Conservation (phyloP, 2,797 vertebrate species). For the Erethizon dorsatum region DNA sequence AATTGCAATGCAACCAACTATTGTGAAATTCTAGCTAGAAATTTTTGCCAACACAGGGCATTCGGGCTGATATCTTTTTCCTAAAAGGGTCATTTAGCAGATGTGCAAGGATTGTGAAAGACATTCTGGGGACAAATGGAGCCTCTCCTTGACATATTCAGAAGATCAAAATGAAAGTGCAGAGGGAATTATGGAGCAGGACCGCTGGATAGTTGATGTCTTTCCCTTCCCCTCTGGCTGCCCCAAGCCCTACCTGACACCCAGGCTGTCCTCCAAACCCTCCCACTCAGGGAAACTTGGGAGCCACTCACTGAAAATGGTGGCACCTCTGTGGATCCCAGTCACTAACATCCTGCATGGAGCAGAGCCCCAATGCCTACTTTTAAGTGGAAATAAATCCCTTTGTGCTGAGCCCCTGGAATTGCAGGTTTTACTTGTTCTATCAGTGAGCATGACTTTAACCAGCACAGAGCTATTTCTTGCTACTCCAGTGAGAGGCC, state of each 20-base stretch:
- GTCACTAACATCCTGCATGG: neutral
- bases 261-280: neutral
- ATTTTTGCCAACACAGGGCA: neutral
- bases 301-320: neutral
- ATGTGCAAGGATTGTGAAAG: neutral
- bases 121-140: neutral
- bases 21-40: neutral
- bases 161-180: neutral
- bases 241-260: neutral
- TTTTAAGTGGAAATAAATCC: neutral
- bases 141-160: neutral
- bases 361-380: neutral
- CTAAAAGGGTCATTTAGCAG: neutral
- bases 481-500: neutral
- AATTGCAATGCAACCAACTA: neutral
- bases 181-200: neutral
- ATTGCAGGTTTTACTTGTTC: neutral
- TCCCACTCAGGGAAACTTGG: neutral
- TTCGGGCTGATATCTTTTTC: neutral
- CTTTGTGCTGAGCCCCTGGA: neutral
- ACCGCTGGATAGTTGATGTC: neutral
- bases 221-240: neutral
- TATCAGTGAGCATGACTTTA: neutral
- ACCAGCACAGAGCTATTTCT: neutral
- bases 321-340: neutral